Evolutionary conservation across 2,888 invertebrate genomes (phyloP).

Genomic region (Idaea biselata): DNA sequence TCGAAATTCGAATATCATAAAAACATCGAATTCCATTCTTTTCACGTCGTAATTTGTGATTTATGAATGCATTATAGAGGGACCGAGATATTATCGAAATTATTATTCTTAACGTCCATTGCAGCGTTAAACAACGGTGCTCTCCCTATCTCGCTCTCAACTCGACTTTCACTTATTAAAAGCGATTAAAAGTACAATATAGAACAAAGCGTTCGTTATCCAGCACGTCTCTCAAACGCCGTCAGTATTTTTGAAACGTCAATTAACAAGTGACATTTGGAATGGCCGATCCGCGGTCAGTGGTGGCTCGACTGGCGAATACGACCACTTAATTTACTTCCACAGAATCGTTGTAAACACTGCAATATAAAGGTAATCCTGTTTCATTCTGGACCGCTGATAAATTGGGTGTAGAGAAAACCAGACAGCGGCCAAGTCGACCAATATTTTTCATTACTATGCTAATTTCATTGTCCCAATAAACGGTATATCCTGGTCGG

Average conservation of each 20-base stretch:
- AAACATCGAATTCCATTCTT: too few relatives aligned
- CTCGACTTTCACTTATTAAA: too few relatives aligned
- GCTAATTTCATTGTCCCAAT: constrained; percentile 78
- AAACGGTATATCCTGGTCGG: constrained; percentile 59
- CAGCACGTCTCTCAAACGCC: constrained; percentile 5
- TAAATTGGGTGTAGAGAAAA: constrained; percentile 55
- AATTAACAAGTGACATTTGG: constrained; percentile 28
- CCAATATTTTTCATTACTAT: constrained; percentile 80
- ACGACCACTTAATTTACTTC: constrained; percentile 41
- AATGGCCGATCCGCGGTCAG: constrained; percentile 30
- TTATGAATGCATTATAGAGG: too few relatives aligned
- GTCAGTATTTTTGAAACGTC: constrained; percentile 20
- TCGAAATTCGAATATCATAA: too few relatives aligned
- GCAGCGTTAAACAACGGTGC: too few relatives aligned
- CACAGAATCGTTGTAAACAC: constrained; percentile 34
- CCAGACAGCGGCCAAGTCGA: constrained; percentile 44
- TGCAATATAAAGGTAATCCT: constrained; percentile 44
- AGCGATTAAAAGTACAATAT: too few relatives aligned
- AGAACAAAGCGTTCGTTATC: background rate
- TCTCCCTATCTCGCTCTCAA: too few relatives aligned
- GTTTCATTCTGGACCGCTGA: constrained; percentile 52
- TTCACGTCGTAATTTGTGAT: too few relatives aligned
- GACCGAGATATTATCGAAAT: too few relatives aligned
- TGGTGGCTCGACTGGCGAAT: background rate
- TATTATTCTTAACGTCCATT: too few relatives aligned